These are phyloP conservation scores for Scartelaos histophorus DNA, from an alignment of 2,113 vertebrate genomes.

Conservation along the genomic window DNA sequence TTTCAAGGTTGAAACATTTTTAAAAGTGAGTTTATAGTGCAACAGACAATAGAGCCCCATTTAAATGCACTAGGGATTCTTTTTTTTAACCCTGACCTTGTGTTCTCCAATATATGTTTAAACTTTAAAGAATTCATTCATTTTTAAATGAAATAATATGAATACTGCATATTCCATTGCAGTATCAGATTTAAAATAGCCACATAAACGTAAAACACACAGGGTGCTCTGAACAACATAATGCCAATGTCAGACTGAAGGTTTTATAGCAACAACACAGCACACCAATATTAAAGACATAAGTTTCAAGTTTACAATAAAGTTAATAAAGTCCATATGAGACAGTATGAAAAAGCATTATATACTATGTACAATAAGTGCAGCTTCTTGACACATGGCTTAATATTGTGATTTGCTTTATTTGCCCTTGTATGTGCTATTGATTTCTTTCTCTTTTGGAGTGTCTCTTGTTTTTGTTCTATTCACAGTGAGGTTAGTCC, in stretches of 20 bases:
- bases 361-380: not conserved
- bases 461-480: not conserved
- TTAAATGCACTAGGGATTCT: not conserved
- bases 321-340: not conserved
- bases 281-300: not conserved
- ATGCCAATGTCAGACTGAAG: not conserved
- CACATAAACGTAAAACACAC: not conserved
- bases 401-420: slow-evolving; percentile 24
- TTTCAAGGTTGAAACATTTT: not conserved
- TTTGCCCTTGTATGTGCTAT: slow-evolving; percentile 25
- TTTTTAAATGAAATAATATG: not conserved
- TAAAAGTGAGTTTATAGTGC: not conserved
- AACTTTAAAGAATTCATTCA: not conserved
- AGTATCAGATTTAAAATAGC: not conserved
- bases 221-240: not conserved
- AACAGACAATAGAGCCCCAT: not conserved
- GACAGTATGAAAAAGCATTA: not conserved
- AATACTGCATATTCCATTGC: not conserved
- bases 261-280: not conserved
- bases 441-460: slow-evolving; percentile 25
- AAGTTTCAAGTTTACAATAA: not conserved
- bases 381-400: slow-evolving; percentile 6
- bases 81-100: not conserved
- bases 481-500: slow-evolving; percentile 30
- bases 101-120: not conserved